Conservation (phyloP, 2,888 invertebrate genomes). For the Protula sp. region DNA sequence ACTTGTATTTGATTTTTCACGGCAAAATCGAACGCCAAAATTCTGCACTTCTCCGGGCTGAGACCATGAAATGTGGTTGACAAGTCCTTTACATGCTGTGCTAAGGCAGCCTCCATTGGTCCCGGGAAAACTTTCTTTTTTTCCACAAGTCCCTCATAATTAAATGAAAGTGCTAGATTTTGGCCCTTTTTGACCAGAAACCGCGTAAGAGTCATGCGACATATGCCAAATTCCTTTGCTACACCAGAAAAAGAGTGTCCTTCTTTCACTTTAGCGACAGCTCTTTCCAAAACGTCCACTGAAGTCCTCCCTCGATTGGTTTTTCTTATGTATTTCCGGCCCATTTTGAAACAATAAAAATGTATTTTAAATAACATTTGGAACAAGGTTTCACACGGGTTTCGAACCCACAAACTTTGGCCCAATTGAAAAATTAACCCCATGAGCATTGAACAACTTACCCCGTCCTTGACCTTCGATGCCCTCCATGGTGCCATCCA, state of each 20-base stretch:
- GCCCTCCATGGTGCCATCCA: too few species aligned
- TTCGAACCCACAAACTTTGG: too few species aligned
- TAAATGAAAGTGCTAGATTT: background rate
- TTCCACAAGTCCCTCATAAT: conserved; percentile 1
- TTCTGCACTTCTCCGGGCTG: background rate
- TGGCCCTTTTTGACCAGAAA: conserved; percentile 6
- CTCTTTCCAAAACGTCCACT: conserved; percentile 49
- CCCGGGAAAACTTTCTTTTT: background rate
- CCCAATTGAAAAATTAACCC: too few species aligned
- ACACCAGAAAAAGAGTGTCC: conserved; percentile 74
- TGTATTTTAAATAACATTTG: too few species aligned
- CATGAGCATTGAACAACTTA: too few species aligned
- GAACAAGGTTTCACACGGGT: too few species aligned
- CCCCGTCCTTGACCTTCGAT: too few species aligned
- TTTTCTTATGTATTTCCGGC: conserved; percentile 7
- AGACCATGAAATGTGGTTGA: background rate
- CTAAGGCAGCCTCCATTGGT: background rate
- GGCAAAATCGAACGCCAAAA: background rate
- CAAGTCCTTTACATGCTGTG: background rate
- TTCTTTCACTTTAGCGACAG: conserved; percentile 63
- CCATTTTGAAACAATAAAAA: too few species aligned
- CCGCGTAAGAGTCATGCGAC: conserved; percentile 48
- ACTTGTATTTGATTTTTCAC: background rate
- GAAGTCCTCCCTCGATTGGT: conserved; percentile 6
- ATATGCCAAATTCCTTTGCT: conserved; percentile 50